Conservation (phyloP, 1,140 invertebrate species). For the Bombus confusus region DNA sequence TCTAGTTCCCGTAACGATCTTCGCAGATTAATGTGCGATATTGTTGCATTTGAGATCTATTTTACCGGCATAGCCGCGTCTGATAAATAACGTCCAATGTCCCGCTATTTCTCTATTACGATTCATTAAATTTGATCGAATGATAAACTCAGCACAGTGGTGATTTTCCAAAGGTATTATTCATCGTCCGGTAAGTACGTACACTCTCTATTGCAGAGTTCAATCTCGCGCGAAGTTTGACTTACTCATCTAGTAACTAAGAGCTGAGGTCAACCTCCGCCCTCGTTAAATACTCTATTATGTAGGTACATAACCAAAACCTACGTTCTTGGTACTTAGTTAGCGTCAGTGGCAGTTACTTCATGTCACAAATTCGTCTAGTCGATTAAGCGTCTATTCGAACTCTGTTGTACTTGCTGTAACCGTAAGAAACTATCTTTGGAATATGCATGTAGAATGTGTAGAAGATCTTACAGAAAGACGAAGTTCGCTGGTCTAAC, state of each 20-base stretch:
- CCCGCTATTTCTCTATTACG: not conserved
- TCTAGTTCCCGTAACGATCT: not conserved
- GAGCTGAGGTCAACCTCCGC: not conserved
- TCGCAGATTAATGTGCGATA: not conserved
- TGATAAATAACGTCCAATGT: not conserved
- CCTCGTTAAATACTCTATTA: conserved; percentile 17
- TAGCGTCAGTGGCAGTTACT: conserved; percentile 22
- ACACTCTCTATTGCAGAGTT: not conserved
- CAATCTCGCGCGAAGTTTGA: conserved; percentile 12
- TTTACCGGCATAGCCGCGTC: not conserved
- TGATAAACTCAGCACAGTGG: not conserved
- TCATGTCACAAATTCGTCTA: conserved; percentile 27
- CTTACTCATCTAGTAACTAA: conserved; percentile 8
- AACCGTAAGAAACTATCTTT: conserved; percentile 46
- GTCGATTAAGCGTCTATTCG: conserved; percentile 21
- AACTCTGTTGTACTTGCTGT: conserved; percentile 11
- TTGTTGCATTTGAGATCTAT: not conserved
- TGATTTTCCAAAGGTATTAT: conserved; percentile 3
- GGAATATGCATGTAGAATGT: not conserved
- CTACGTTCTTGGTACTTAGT: not conserved
- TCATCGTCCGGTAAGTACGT: not conserved
- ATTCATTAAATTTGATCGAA: conserved; percentile 8
- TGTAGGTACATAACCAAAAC: conserved; percentile 1
- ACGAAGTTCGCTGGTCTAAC: not conserved
- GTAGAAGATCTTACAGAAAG: not conserved